A percentile compares a stretch with the other conserved stretches of the same genome.
phyloP scores from a whole-genome alignment of 2,113 vertebrate species.

The Myotis lucifugus region DNA sequence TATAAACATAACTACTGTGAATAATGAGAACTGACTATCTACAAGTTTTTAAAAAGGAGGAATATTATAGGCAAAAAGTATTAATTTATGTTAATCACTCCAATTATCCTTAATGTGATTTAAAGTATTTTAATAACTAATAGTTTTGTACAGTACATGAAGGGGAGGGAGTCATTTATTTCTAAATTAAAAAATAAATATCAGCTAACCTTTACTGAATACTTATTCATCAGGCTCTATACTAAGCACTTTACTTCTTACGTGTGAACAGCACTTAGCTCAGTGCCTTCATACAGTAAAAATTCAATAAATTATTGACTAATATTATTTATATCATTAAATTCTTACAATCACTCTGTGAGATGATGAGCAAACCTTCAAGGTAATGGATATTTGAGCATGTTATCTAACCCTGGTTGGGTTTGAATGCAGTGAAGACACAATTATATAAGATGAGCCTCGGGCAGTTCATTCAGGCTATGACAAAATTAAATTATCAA shows the following conservation, averaged over 20 bases:
- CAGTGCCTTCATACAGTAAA: neutral
- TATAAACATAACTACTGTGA: neutral
- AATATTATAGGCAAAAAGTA: neutral
- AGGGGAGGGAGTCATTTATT: neutral
- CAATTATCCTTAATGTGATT: neutral
- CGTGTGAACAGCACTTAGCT: neutral
- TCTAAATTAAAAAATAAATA: slow-evolving; percentile 12
- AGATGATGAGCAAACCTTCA: neutral
- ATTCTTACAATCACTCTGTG: neutral
- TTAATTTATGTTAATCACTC: neutral
- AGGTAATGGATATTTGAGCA: neutral
- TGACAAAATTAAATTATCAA: neutral
- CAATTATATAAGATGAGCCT: neutral
- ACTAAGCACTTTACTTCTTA: neutral
- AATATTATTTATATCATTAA: slow-evolving; percentile 20
- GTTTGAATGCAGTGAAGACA: neutral
- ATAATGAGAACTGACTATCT: neutral
- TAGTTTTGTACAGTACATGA: neutral
- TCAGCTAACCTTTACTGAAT: neutral
- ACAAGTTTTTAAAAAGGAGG: neutral
- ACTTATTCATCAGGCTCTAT: neutral
- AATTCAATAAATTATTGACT: neutral
- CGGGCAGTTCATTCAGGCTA: neutral
- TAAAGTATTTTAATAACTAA: neutral
- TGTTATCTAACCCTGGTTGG: neutral